Percentiles rank a stretch among this genome's conserved stretches.
Conservation (phyloP, 2,888 invertebrate species). For the Drosophila cracens region DNA sequence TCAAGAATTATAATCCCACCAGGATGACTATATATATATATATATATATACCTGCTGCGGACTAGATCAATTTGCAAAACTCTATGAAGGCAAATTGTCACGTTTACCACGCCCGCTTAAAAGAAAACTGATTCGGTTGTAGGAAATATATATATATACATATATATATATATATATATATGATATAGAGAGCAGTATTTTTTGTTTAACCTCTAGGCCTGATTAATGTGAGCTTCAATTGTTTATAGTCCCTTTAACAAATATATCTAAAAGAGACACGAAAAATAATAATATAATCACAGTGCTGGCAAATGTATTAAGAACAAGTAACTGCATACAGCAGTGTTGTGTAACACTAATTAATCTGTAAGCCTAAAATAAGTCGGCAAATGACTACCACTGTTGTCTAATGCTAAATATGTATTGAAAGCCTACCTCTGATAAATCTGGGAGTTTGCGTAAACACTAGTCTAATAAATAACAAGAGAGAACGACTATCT, state of each 20-base stretch:
- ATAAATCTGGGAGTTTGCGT: background rate
- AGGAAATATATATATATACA: background rate
- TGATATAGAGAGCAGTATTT: no score
- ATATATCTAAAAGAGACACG: no score
- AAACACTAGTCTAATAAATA: background rate
- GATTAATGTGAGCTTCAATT: background rate
- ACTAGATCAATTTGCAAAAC: constrained; percentile 64
- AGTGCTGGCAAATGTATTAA: no score
- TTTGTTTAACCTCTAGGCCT: background rate
- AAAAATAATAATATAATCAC: no score
- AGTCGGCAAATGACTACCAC: background rate
- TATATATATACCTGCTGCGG: constrained; percentile 32
- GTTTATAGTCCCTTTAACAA: background rate
- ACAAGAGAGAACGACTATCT: background rate
- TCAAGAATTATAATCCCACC: constrained; percentile 73
- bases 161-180: background rate
- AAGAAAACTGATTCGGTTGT: background rate
- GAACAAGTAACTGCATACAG: no score
- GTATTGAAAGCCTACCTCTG: background rate
- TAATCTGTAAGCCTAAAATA: background rate
- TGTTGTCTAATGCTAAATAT: background rate
- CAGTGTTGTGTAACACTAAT: no score
- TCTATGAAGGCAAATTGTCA: constrained; percentile 64
- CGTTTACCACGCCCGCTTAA: constrained; percentile 17
- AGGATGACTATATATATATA: background rate